Percentiles rank a stretch among this genome's conserved stretches.
These are phyloP conservation scores for Carassius carassius DNA, from an alignment of 2,113 vertebrate species.

Conservation along the genomic window DNA sequence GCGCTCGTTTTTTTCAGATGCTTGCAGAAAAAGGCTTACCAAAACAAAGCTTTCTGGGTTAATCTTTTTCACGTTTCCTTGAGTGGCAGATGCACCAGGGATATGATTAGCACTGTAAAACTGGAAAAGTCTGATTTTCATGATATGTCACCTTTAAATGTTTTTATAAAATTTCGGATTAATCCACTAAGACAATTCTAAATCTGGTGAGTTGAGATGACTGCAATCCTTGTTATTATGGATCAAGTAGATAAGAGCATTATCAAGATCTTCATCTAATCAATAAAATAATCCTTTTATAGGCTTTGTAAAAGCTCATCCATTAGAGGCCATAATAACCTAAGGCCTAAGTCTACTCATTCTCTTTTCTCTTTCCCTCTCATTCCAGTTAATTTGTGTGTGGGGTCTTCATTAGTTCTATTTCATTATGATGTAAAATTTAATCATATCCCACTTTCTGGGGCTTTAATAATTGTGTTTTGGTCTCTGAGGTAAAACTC, in stretches of 20 bases:
- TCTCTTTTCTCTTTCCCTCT: constrained; percentile 21
- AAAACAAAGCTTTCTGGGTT: too few species aligned
- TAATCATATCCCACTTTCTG: constrained; percentile 45
- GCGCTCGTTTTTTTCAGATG: too few species aligned
- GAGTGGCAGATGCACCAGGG: too few species aligned
- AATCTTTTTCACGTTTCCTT: too few species aligned
- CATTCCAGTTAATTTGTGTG: constrained; percentile 31
- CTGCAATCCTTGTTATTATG: constrained; percentile 37
- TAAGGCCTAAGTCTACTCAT: neutral
- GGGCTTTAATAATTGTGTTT: constrained; percentile 17
- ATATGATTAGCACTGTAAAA: too few species aligned
- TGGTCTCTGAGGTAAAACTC: constrained; percentile 12
- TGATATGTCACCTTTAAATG: neutral
- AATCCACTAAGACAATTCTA: neutral
- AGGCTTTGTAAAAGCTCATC: constrained; percentile 36
- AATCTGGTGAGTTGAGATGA: constrained; percentile 28
- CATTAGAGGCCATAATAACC: constrained; percentile 52
- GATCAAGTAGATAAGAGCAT: constrained; percentile 34
- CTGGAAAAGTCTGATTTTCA: too few species aligned
- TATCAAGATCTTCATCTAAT: constrained; percentile 53
- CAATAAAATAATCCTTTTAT: constrained; percentile 52
- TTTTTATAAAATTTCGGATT: neutral
- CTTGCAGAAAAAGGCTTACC: too few species aligned
- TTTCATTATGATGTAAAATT: constrained; percentile 48
- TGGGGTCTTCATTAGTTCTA: constrained; percentile 43